Evolutionary conservation across 2,797 vertebrate genomes (phyloP), one percentile per base, ranked within the genome.

Genomic region (Tarsius wallacei): DNA sequence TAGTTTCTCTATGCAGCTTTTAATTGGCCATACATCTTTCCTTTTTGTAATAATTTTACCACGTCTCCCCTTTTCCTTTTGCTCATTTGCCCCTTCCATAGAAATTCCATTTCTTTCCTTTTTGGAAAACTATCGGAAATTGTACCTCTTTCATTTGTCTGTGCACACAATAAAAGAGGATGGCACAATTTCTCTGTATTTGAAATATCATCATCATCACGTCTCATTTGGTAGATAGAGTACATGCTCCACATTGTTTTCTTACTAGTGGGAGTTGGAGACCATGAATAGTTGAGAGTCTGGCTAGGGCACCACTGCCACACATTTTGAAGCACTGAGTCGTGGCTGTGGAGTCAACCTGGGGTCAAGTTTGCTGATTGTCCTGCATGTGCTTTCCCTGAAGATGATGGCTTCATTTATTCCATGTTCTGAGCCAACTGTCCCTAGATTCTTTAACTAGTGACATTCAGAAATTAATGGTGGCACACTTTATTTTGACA

Each of bases 21-120:
- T 57, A 68, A 15, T 85, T 81, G 53, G 57, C 51, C 85, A 16
- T 51, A 26, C 13, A 0, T 78, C 73, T 86, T 84, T 85, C 28
- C 59, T 55, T 89, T 88, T 80, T 90, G 13, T 94, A 73, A 84
- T 66, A 78, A 33, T 66, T 83, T 61, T 51, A 28, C 55, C 21
- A 16, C 36, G 14, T 51, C 24, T 63, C 28, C 11, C 28, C 17
- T 57, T 89, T 92, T 86, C 51, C 57, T 71, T 92, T 87, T 94
- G 26, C 17, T 87, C 51, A 59, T 70, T 80, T 94, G 28, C 11
- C 17, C 26, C n/a, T 84, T 86, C 63, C 47, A 33, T n/a, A 77
- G 68, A 92, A 87, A 82, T 57, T 80, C 49, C 76, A 0, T 90
- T 80, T 68, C 2, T 33, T 93, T 80, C 42, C 26, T 70, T 76